Base-by-base conservation (phyloP, 2,797 vertebrate genomes). In the Anguilla anguilla region DNA sequence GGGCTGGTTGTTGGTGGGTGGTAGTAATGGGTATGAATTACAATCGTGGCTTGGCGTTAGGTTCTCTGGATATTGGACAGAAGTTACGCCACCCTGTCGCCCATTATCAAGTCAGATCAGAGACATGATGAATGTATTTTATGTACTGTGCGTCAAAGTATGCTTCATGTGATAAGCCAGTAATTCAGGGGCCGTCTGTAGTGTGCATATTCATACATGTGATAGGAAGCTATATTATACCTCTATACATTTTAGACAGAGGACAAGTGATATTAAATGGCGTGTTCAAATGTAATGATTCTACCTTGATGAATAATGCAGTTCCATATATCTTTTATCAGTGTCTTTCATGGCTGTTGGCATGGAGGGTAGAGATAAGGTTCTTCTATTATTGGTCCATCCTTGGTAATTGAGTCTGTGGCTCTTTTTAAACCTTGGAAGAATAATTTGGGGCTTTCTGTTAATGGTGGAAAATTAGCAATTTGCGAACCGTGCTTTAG, bases 1-100 rank as follows among this genome's bases (percentile, higher is more conserved):
- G n/a, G 17, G 28, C 85, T 82, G 83, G 46, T 85, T 57, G 74
- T 43, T 28, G 39, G 83, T 64, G 88, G 79, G 59, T 72, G 86
- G 85, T 57, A 53, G 84, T 81, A 69, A 88, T 74, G 69, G 69
- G 31, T 39, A 74, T 31, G 31, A 74, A 39, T 67, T 67, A 67
- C 22, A 67, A 1, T 74, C 35, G 69, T 31, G 69, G 69, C 31
- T 15, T 15, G 28, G 69, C 28, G 13, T 31, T 74, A 31, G 28
- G 69, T 74, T 74, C 31, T 5, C 9, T 74, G 10, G 69, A 39
- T 74, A 74, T 74, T 35, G 28, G 10, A 74, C 69, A 39, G 69
- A 11, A 74, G 69, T 17, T 31, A 31, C 31, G 31, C 69, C 31
- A 74, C 69, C 28, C 69, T 74, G 69, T 74, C 9, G 13, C 35